phyloP scores from a whole-genome alignment of 2,797 vertebrate species.

The Hemibagrus guttatus region DNA sequence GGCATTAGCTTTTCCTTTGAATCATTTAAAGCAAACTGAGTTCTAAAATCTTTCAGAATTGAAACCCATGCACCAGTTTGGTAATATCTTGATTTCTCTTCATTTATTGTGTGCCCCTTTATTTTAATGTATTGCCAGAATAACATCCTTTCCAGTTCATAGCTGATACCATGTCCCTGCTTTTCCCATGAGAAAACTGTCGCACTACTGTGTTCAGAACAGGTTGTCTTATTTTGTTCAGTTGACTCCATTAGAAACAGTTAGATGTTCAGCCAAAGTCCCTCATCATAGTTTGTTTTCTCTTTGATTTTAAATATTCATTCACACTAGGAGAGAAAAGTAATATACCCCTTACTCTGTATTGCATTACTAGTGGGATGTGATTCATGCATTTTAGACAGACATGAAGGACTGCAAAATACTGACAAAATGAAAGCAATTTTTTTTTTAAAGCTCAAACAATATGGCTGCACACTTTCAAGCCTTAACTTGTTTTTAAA shows the following conservation, averaged over 20 bases:
- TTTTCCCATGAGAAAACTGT: not conserved
- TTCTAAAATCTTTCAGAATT: not conserved
- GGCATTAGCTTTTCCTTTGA: not conserved
- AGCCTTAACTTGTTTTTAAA: not conserved
- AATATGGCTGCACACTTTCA: not conserved
- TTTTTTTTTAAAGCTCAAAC: not conserved
- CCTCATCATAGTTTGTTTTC: constrained; percentile 43
- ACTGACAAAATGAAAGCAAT: not conserved
- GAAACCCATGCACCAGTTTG: not conserved
- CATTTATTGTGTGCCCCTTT: not conserved
- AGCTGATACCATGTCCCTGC: not conserved
- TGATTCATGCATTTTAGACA: constrained; percentile 10
- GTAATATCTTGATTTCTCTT: not conserved
- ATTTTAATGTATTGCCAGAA: constrained; percentile 7
- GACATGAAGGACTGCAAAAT: constrained; percentile 17
- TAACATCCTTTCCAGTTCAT: not conserved
- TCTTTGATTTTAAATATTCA: constrained; percentile 50
- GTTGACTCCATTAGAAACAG: constrained; percentile 16
- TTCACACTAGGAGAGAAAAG: constrained; percentile 34
- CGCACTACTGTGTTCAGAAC: not conserved
- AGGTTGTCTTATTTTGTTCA: constrained; percentile 22
- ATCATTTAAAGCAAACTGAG: constrained; percentile 23
- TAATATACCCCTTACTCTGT: constrained; percentile 32
- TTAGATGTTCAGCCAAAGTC: constrained; percentile 43
- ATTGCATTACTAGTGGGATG: constrained; percentile 37